Conservation (phyloP, 2,113 vertebrate species). For the Camelus dromedarius region DNA sequence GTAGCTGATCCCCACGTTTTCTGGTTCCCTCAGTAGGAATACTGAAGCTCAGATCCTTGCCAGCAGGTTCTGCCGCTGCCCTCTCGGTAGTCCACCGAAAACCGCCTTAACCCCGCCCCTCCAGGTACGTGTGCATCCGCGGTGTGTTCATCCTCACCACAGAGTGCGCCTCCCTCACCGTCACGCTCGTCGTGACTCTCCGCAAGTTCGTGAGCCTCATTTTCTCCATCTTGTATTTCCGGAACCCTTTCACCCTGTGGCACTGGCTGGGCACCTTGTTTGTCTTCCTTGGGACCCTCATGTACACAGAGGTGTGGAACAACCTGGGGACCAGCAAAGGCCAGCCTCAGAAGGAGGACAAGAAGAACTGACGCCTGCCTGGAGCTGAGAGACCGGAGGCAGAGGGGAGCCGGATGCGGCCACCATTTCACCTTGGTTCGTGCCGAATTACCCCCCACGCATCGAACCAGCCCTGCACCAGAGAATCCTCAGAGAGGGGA, state of each 20-base stretch:
- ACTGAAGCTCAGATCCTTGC: not conserved
- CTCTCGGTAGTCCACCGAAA: not conserved
- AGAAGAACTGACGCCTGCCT: conserved; percentile 86
- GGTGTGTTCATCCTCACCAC: conserved; percentile 97
- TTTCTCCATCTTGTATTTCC: conserved; percentile 97
- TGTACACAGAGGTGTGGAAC: conserved; percentile 96
- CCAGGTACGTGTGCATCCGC: conserved; percentile 96
- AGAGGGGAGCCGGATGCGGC: not conserved
- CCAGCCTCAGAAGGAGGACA: conserved; percentile 76
- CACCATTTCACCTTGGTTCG: not conserved
- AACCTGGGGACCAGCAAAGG: conserved; percentile 81
- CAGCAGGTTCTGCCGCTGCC: not conserved
- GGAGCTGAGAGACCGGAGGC: not conserved
- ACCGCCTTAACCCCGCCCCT: conserved; percentile 80
- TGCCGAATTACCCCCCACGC: not conserved
- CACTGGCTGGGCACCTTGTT: conserved; percentile 96
- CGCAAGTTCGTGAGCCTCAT: conserved; percentile 99
- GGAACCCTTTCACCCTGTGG: conserved; percentile 96
- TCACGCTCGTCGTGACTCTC: conserved; percentile 97
- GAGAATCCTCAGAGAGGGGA: conserved; percentile 22
- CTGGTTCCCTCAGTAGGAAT: not conserved
- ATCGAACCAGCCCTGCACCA: not conserved
- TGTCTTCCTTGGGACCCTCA: conserved; percentile 95
- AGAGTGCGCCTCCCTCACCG: conserved; percentile 96
- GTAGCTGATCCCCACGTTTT: accelerated